phyloP scores from a whole-genome alignment of 2,888 invertebrate species.

The Pocota personata region DNA sequence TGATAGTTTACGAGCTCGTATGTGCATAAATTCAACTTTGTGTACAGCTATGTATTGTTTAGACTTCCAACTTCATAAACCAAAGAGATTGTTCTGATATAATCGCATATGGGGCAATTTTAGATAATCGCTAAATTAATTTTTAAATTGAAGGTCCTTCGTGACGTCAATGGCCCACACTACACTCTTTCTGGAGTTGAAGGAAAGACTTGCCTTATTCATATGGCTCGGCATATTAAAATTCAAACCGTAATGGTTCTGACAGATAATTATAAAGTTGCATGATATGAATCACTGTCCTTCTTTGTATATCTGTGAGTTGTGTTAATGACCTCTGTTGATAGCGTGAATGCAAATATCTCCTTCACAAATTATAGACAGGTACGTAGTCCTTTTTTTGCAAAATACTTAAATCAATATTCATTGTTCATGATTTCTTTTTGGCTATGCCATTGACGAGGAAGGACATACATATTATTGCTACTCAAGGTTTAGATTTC shows the following conservation, averaged over 20 bases:
- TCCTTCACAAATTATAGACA: not conserved
- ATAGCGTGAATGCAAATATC: not conserved
- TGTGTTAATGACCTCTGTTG: conserved; percentile 48
- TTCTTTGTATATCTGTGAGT: not conserved
- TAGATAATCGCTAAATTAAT: conserved; percentile 68
- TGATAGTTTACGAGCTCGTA: conserved; percentile 47
- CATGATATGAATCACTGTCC: not conserved
- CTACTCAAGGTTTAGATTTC: conserved; percentile 45
- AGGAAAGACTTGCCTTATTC: conserved; percentile 25
- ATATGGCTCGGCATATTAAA: not conserved
- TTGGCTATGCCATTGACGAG: not conserved
- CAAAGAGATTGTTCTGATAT: conserved; percentile 40
- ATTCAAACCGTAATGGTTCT: conserved; percentile 2
- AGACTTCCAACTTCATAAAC: conserved; percentile 34
- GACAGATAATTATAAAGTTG: conserved; percentile 13
- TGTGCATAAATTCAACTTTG: conserved; percentile 12
- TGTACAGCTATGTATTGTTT: conserved; percentile 2
- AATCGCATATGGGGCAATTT: conserved; percentile 64
- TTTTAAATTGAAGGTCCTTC: conserved; percentile 63
- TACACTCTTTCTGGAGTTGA: conserved; percentile 32
- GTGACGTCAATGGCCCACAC: conserved; percentile 56
- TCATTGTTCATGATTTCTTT: not conserved
- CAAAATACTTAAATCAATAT: conserved; percentile 32
- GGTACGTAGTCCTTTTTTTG: not conserved
- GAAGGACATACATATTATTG: conserved; percentile 44